A percentile compares a stretch with the other conserved stretches of the same genome.
Evolutionary conservation across 2,888 invertebrate genomes (phyloP).

Genomic region (Lagria hirta): DNA sequence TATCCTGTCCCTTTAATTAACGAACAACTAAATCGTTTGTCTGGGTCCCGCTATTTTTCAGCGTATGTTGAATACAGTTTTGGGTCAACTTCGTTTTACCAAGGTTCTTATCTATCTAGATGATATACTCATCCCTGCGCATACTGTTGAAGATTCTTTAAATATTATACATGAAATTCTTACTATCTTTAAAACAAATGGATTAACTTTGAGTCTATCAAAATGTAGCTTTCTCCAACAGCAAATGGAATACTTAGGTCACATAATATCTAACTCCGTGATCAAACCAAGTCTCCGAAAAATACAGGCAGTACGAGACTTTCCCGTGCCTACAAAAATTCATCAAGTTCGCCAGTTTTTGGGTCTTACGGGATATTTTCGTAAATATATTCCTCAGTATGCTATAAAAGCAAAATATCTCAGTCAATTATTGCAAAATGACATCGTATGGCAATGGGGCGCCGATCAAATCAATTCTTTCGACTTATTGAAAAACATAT

Average conservation of each 20-base stretch:
- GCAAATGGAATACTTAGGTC: conserved; percentile 23
- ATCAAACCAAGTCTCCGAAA: conserved; percentile 14
- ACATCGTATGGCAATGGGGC: conserved; percentile 19
- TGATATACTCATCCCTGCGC: conserved; percentile 22
- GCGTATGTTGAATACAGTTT: conserved; percentile 33
- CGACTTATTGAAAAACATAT: conserved; percentile 4
- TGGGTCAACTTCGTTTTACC: conserved; percentile 12
- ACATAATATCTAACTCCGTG: conserved; percentile 10
- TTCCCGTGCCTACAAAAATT: conserved; percentile 32
- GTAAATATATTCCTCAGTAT: conserved; percentile 33
- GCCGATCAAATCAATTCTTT: conserved; percentile 14
- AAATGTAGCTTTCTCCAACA: conserved; percentile 26
- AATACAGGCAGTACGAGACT: conserved; percentile 11
- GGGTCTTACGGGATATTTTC: conserved; percentile 37
- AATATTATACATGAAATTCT: conserved; percentile 14
- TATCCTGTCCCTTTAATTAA: conserved; percentile 43
- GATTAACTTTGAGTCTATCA: conserved; percentile 19
- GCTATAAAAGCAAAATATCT: conserved; percentile 27
- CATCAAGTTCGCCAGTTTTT: conserved; percentile 36
- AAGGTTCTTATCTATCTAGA: conserved; percentile 22
- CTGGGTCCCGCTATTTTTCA: conserved; percentile 43
- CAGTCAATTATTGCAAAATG: conserved; percentile 20
- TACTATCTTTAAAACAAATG: conserved; percentile 7
- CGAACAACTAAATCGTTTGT: conserved; percentile 37
- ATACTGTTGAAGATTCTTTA: conserved; percentile 15